Evolutionary conservation across 1,140 invertebrate species (phyloP), one percentile per base, ranked within the genome.

Genomic region (Paracyclopina nana): DNA sequence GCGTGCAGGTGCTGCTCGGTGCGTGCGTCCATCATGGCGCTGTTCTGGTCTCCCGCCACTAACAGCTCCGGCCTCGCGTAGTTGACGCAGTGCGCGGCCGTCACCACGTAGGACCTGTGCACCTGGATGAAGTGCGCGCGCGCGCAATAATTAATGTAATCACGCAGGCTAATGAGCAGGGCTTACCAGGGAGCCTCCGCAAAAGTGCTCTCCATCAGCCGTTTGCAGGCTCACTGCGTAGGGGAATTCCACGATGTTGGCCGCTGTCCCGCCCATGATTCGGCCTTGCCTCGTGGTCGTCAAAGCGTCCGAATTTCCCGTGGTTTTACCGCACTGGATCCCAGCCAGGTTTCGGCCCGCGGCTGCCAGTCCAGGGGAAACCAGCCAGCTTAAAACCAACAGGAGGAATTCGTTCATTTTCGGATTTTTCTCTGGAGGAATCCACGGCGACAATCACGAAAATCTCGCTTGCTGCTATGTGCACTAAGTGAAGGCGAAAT

Each of bases 1-100:
- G 30, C 45, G 4, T 16, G 25, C 20, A 48, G 27, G 2, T 16
- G 45, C 14, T 22, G 27, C 28, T 27, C n/a, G n/a, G 45, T 16
- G 4, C 20, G 25, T 18, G 40, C 8, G 3, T 27, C 27, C 25
- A 26, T 14, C 12, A 28, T 27, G 3, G 4, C 25, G 45, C 25
- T 25, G 34, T 38, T 38, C 8, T 38, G 34, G 8, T 48, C 45
- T 12, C 45, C 45, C 20, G n/a, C 45, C 4, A 29, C 45, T 29
- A 48, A n/a, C 20, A 48, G 24, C 28, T 48, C 30, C 4, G 22
- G 3, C 25, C 25, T 24, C 3, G 16, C 16, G 28, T 22, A 28
- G 16, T 48, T 24, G 16, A 48, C 45, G n/a, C 45, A 48, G 30
- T 48, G 45, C 16, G 45, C 45, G 16, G 45, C 45, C 27, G 45